These are phyloP conservation scores for Opisthograptis luteolata DNA, from an alignment of 2,888 invertebrate species.

Conservation along the genomic window DNA sequence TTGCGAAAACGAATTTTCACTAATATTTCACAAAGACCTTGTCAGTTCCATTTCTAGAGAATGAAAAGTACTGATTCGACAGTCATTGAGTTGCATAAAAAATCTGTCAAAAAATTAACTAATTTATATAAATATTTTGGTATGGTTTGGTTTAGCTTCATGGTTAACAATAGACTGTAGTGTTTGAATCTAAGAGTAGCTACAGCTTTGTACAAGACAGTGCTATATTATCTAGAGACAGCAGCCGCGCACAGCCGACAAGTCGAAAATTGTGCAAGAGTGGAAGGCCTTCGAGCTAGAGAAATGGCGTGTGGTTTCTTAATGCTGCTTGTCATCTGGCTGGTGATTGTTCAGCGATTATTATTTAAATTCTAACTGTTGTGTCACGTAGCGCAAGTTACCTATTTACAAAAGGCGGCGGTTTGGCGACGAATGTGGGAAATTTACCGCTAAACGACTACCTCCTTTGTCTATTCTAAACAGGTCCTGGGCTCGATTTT, in stretches of 20 bases:
- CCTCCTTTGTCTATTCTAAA: not conserved
- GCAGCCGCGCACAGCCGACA: constrained; percentile 43
- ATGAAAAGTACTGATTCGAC: no score
- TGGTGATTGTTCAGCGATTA: constrained; percentile 32
- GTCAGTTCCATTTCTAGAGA: no score
- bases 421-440: constrained; percentile 4
- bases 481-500: not conserved
- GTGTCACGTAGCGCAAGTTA: constrained; percentile 20
- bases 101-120: no score
- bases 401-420: constrained; percentile 16
- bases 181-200: constrained; percentile 39
- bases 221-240: constrained; percentile 48
- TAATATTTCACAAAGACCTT: no score
- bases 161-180: no score
- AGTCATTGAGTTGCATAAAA: no score
- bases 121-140: no score
- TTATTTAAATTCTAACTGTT: constrained; percentile 28
- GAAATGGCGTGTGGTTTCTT: constrained; percentile 75
- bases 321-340: constrained; percentile 68
- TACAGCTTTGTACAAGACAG: constrained; percentile 36
- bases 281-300: constrained; percentile 76
- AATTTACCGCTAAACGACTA: not conserved
- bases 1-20: no score
- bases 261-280: constrained; percentile 65
- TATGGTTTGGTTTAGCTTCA: no score